A percentile compares a stretch with the other conserved stretches of the same genome.
Evolutionary conservation across 2,888 invertebrate genomes (phyloP).

Genomic region (Leucania comma): DNA sequence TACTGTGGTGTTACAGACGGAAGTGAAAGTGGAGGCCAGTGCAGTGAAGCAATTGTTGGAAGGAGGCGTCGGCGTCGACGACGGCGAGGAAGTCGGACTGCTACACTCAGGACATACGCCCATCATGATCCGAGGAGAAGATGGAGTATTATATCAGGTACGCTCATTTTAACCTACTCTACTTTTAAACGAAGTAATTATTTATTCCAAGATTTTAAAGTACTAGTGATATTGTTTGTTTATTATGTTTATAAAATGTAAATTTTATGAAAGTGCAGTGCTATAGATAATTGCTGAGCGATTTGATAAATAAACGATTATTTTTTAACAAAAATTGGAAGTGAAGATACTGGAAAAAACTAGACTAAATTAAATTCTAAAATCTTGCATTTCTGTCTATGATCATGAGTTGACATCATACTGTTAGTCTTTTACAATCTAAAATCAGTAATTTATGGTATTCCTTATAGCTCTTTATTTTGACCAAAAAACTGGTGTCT

Average conservation of each 20-base stretch:
- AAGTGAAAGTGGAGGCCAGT: conserved; percentile 89
- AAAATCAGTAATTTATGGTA: too few relatives aligned
- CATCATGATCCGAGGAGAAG: conserved; percentile 95
- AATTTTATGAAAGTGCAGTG: too few relatives aligned
- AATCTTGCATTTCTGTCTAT: not conserved
- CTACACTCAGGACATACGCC: conserved; percentile 90
- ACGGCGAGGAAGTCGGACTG: conserved; percentile 82
- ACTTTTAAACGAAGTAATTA: not conserved
- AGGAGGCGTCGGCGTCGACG: conserved; percentile 83
- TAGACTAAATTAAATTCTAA: not conserved
- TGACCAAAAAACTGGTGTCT: too few relatives aligned
- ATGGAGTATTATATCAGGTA: conserved; percentile 95
- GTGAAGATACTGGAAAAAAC: not conserved
- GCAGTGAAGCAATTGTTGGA: conserved; percentile 91
- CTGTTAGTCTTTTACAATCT: too few relatives aligned
- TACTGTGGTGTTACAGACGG: conserved; percentile 71
- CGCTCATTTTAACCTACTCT: not conserved
- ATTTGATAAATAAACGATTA: too few relatives aligned
- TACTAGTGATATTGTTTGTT: too few relatives aligned
- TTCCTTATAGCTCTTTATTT: too few relatives aligned
- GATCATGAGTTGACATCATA: too few relatives aligned
- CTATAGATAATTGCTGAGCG: too few relatives aligned
- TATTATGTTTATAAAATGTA: too few relatives aligned
- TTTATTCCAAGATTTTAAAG: not conserved
- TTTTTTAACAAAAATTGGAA: too few relatives aligned